Base-by-base conservation (phyloP, 2,888 invertebrate genomes). In the Agapostemon virescens region DNA sequence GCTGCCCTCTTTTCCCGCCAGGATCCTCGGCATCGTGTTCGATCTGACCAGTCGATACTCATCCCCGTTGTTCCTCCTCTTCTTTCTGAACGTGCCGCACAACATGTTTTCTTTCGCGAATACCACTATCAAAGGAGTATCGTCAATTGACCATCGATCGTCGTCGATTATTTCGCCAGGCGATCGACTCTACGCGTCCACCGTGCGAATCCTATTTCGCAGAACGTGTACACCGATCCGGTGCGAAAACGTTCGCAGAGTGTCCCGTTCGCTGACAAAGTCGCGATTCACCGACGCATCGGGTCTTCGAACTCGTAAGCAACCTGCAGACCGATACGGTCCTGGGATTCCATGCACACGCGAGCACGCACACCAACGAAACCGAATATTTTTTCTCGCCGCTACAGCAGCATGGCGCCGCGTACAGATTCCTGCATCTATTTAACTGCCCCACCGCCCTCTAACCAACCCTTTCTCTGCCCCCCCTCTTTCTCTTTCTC, bases 351-450 rank as follows among this genome's bases (percentile, higher is more conserved):
- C 68, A 64, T 63, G 63, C 63, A 63, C 63, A 63, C 79, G 74
- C 74, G 49, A 66, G 40, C 40, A 73, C 72, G 45, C 26, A 64
- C 75, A 71, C 75, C n/a, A 13, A 23, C 55, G 63, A 33, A 69
- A 64, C 61, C 55, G 74, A 78, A 79, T 86, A 82, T 85, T 86
- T 85, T 86, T 79, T 83, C 85, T 82, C 81, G 69, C 79, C 52
- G 79, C 82, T 83, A 87, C 82, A 86, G 82, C 85, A 81, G 80
- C 84, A 85, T 87, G 91, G 91, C 91, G 91, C 91, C 91, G 89
- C 89, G 85, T 83, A 84, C 84, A 85, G 88, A 92, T 92, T 91
- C 91, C 91, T 92, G 91, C 91, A 91, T 91, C 90, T 90, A 90
- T 89, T 90, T 91, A 90, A 88, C 87, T 85, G 79, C 58, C 82